Evolutionary conservation across 2,888 invertebrate species (phyloP).

Genomic region (Euplagia quadripunctaria): DNA sequence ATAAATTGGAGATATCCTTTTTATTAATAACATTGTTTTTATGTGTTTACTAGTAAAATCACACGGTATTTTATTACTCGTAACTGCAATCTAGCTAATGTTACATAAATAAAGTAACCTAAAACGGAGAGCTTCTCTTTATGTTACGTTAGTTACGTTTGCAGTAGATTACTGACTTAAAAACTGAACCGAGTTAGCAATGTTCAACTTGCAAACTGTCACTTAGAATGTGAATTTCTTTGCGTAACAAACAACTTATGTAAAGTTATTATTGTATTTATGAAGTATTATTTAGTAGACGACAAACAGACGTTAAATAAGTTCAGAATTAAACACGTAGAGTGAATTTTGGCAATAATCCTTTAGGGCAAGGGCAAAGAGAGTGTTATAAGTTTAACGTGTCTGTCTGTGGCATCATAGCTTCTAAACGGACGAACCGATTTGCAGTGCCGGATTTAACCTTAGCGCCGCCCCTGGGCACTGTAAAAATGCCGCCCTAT

Average conservation of each 20-base stretch:
- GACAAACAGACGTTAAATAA: not conserved
- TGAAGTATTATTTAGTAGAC: not conserved
- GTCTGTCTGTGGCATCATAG: no score
- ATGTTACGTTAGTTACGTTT: not conserved
- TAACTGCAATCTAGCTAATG: not conserved
- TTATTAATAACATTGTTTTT: not conserved
- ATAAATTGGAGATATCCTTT: not conserved
- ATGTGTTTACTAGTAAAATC: not conserved
- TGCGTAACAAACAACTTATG: slow-evolving; percentile 15
- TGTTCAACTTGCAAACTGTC: slow-evolving; percentile 25
- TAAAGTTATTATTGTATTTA: slow-evolving; percentile 4
- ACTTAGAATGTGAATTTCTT: slow-evolving; percentile 19
- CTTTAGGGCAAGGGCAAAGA: no score
- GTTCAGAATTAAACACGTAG: not conserved
- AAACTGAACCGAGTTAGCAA: slow-evolving; percentile 22
- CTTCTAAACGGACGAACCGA: no score
- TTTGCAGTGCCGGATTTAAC: no score
- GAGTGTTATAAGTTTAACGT: no score
- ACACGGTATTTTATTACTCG: not conserved
- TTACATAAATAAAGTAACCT: not conserved
- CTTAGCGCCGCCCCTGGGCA: no score
- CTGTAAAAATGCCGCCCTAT: no score
- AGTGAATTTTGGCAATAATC: no score
- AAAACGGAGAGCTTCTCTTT: not conserved
- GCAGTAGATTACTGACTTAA: slow-evolving; percentile 1